A percentile compares a stretch with the other conserved stretches of the same genome.
Conservation (phyloP, 23 tunicate genomes). For the Trididemnum miniatum region DNA sequence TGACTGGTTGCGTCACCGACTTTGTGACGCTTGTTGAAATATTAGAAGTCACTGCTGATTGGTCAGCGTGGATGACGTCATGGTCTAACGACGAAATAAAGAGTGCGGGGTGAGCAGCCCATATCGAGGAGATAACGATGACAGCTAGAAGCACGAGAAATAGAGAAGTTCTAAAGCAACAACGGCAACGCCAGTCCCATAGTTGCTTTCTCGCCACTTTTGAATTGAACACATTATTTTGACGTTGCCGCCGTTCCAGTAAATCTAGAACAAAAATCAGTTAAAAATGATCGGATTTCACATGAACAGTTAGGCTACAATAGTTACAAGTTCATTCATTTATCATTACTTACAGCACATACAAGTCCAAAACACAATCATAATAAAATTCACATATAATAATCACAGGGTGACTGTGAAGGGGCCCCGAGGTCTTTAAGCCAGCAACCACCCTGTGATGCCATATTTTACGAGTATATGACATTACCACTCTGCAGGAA, state of each 20-base stretch:
- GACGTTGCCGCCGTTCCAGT: conserved; percentile 26
- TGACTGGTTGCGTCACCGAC: not conserved
- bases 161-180: not conserved
- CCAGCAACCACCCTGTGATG: no score
- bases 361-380: no score
- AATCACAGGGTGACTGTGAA: no score
- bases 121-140: not conserved
- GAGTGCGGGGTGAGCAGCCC: conserved; percentile 22
- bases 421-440: no score
- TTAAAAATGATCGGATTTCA: not conserved
- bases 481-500: no score
- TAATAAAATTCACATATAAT: no score
- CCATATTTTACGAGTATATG: no score
- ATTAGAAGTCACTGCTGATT: not conserved
- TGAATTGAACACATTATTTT: not conserved
- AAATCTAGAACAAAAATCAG: conserved; percentile 10
- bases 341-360: no score
- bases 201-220: no score
- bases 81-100: not conserved
- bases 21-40: not conserved
- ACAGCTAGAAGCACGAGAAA: not conserved
- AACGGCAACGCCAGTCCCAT: not conserved
- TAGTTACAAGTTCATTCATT: no score
- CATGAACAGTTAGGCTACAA: no score
- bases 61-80: not conserved